Base-by-base conservation (phyloP, 2,797 vertebrate genomes). In the Channa striata region DNA sequence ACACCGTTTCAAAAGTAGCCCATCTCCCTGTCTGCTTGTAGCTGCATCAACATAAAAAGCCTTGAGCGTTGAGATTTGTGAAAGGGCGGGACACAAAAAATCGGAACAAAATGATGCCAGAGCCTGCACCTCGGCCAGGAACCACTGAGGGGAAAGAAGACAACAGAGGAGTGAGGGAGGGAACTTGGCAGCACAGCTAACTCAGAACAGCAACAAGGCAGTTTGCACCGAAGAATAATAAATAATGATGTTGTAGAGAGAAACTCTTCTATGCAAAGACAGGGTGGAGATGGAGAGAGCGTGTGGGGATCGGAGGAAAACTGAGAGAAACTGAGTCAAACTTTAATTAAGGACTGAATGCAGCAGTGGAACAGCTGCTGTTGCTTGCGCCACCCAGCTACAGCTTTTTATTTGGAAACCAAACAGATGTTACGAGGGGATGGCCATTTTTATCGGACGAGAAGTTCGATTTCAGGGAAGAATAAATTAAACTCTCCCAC, bases 351-450 rank as follows among this genome's bases (percentile, higher is more conserved):
- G 86, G 80, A 47, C 68, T 72, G 69, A 86, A 72, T 39, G 25
- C 72, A 16, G 73, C 58, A 43, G 30, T 54, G 53, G 68, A 90
- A 86, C 90, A 91, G 86, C 87, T 89, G 91, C 84, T 57, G 57
- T 42, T 59, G 68, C 81, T 82, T 72, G 69, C 65, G 56, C 85
- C 80, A 72, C 78, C 69, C 80, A 1, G 16, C 59, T 72, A 63
- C 73, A 70, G 70, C 17, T 84, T 77, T 83, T 80, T 74, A 73
- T 87, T 81, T 70, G 14, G 57, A 82, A 81, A 56, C 80, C 76
- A 78, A 91, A 82, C 90, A 92, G 89, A 91, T 91, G 91, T 91
- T 90, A 56, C 7, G 30, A 82, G 69, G 82, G 81, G 82, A 77
- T 59, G 79, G 82, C 1, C 47, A 83, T 72, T 43, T 81, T 87